Evolutionary conservation across 1,140 invertebrate genomes (phyloP).

Genomic region (Drosophila subpulchrella): DNA sequence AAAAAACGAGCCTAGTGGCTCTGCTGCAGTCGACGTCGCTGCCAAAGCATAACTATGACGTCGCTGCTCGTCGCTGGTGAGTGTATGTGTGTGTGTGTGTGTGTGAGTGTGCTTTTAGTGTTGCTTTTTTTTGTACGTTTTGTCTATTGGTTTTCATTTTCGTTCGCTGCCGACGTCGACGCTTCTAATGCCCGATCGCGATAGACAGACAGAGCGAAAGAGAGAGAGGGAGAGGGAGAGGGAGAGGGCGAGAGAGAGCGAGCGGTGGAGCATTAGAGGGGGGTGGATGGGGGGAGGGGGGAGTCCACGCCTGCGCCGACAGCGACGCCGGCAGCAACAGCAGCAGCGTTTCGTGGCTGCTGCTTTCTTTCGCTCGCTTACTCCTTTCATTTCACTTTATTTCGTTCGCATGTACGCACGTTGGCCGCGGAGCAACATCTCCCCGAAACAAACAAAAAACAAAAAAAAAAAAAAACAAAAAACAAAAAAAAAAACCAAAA

Average conservation of each 20-base stretch:
- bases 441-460: constrained; percentile 21
- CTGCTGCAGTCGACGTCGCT: constrained; percentile 10
- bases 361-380: constrained; percentile 84
- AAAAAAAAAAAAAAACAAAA: constrained; percentile 14
- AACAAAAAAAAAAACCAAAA: constrained; percentile 19
- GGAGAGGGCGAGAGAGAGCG: background rate
- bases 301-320: constrained; percentile 51
- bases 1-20: constrained; percentile 16
- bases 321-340: constrained; percentile 42
- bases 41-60: constrained; percentile 75
- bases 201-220: constrained; percentile 25
- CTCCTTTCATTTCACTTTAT: constrained; percentile 85
- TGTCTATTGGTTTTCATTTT: constrained; percentile 83
- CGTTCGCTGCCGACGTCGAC: constrained; percentile 64
- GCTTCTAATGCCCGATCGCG: constrained; percentile 62
- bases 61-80: constrained; percentile 28
- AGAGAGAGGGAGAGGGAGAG: background rate
- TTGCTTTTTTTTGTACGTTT: constrained; percentile 62
- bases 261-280: background rate
- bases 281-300: constrained; percentile 5
- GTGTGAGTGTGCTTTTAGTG: constrained; percentile 3
- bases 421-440: constrained; percentile 72
- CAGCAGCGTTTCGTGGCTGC: constrained; percentile 72
- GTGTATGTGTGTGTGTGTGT: constrained; percentile 25
- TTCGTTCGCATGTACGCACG: constrained; percentile 84